Evolutionary conservation across 2,888 invertebrate genomes (phyloP).

Genomic region (Pachydiplax longipennis): DNA sequence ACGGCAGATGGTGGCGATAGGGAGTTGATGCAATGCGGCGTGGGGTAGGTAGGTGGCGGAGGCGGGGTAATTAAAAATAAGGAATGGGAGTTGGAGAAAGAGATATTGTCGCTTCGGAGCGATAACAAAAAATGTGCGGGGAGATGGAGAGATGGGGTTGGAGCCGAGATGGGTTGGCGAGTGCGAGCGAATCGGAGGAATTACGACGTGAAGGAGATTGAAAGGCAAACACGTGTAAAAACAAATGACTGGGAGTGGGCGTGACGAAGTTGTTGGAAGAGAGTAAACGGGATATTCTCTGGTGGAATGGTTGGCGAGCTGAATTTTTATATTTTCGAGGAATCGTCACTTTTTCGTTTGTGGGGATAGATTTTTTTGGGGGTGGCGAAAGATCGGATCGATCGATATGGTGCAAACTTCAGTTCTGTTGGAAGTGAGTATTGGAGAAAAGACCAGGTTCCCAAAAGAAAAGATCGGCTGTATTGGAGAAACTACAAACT

Average conservation of each 20-base stretch:
- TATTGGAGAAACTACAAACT: too few species aligned
- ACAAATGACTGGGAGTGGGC: neutral
- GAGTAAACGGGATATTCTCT: neutral
- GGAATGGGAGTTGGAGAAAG: neutral
- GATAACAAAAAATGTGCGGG: neutral
- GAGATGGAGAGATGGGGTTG: neutral
- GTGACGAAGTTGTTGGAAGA: neutral
- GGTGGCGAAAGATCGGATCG: too few species aligned
- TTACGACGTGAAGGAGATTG: neutral
- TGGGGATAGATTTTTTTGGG: too few species aligned
- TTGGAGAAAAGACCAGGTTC: too few species aligned
- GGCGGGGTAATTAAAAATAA: neutral
- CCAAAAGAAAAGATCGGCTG: too few species aligned
- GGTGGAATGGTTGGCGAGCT: neutral
- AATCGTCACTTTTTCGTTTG: neutral
- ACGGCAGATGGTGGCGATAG: neutral
- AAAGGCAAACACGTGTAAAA: neutral
- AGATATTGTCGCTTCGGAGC: neutral
- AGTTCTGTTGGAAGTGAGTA: too few species aligned
- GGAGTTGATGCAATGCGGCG: neutral
- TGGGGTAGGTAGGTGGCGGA: neutral
- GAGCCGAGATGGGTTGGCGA: neutral
- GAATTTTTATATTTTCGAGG: neutral
- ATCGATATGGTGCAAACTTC: too few species aligned
- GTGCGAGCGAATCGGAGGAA: neutral